These are phyloP conservation scores for Coracias cyanogaster DNA, from an alignment of 2,797 vertebrate species.

Conservation along the genomic window DNA sequence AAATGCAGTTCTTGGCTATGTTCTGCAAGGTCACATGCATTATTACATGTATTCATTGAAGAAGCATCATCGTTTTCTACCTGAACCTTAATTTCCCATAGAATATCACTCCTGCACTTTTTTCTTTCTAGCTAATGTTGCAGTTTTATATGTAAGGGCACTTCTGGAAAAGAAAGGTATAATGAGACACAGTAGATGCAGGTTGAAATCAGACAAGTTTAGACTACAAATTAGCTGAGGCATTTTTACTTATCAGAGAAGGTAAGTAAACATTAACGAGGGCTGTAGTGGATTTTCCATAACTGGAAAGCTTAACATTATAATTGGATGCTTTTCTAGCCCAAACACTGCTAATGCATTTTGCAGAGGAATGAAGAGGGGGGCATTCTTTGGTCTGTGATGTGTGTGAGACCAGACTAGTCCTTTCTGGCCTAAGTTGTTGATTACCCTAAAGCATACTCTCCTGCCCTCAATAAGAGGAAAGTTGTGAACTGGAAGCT, in stretches of 20 bases:
- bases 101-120: background rate
- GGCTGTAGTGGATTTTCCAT: slow-evolving; percentile 49
- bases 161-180: background rate
- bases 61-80: background rate
- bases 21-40: slow-evolving; percentile 17
- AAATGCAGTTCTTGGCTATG: slow-evolving; percentile 20
- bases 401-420: background rate
- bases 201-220: background rate
- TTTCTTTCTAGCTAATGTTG: background rate
- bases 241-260: slow-evolving; percentile 35
- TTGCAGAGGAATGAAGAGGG: background rate
- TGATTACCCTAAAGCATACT: slow-evolving; percentile 13
- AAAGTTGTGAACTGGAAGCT: background rate
- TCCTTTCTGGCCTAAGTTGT: background rate
- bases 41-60: background rate
- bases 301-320: background rate
- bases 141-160: background rate
- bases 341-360: background rate
- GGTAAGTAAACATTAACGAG: slow-evolving; percentile 35
- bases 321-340: slow-evolving; percentile 5
- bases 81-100: slow-evolving; percentile 17
- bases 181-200: background rate
- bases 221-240: slow-evolving; percentile 27
- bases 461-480: background rate
- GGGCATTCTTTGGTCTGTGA: background rate